Evolutionary conservation across 2,113 vertebrate species (phyloP), one percentile per base, ranked within the genome.

Genomic region (Aegotheles bennettii): DNA sequence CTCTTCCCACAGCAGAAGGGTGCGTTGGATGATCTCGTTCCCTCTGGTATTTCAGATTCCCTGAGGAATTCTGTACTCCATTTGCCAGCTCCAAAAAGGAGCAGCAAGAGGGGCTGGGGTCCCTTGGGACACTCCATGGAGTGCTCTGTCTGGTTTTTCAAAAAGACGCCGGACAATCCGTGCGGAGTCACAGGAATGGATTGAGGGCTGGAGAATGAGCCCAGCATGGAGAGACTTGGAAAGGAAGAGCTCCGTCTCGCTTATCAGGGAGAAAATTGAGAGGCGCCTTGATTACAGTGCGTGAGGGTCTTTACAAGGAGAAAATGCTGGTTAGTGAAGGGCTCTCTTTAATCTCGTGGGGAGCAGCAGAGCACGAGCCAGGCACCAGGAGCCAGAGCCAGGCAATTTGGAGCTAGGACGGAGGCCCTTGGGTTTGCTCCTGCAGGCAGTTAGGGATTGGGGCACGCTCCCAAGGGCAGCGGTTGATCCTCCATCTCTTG

Each of bases 221-320:
- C 60, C 0, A 0, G 69, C 56, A 47, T 28, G 63, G 76, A 63
- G 67, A 60, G 51, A 42, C 56, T 96, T 95, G 95, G 89, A 96
- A 93, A 64, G 73, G 69, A 90, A 89, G 84, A 91, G 69, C 47
- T 87, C 43, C 1, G 23, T 75, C 47, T 90, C 60, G 69, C 80
- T 95, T 94, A 97, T 97, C 93, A 84, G 80, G 56, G 56, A 93
- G 86, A 95, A 96, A 94, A 95, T 87, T 77, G 89, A 95, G 94
- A 81, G 51, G 50, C 0, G 26, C 86, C 64, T 87, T 92, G 93
- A 93, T 96, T 94, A 67, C 80, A 87, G 95, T 68, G 51, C 6
- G 2, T 81, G 80, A 43, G 64, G 71, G 93, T 90, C 89, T 96
- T 95, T 92, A 92, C 93, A 93, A 91, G 89, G 91, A 92, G 86